phyloP scores from a whole-genome alignment of 2,888 invertebrate species.

The Diplazon laetatorius region DNA sequence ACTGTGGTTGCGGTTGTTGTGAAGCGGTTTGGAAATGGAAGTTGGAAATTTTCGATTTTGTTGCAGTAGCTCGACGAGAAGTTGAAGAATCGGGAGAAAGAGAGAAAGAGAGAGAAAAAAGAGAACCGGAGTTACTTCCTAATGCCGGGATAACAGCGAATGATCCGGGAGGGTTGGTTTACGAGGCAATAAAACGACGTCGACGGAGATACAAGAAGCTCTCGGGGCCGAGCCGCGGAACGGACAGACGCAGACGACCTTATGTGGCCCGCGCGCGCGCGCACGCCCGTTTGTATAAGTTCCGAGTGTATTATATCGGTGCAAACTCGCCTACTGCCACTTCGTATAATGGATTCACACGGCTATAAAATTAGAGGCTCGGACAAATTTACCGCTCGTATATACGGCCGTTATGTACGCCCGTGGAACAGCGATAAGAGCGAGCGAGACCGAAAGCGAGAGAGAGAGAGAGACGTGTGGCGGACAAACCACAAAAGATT shows the following conservation, averaged over 20 bases:
- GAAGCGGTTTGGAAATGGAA: no score
- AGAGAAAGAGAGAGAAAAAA: no score
- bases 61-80: slow-evolving; percentile 23
- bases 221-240: slow-evolving; percentile 23
- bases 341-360: slow-evolving; percentile 80
- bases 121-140: slow-evolving; percentile 76
- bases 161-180: slow-evolving; percentile 74
- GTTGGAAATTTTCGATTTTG: slow-evolving; percentile 10
- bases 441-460: slow-evolving; percentile 39
- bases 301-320: slow-evolving; percentile 63
- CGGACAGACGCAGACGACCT: slow-evolving; percentile 55
- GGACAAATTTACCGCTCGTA: slow-evolving; percentile 78
- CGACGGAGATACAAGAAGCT: slow-evolving; percentile 71
- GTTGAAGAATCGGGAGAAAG: no score
- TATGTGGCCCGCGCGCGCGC: slow-evolving; percentile 61
- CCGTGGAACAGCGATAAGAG: slow-evolving; percentile 31
- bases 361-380: slow-evolving; percentile 81
- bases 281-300: slow-evolving; percentile 55
- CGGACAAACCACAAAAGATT: slow-evolving; percentile 60
- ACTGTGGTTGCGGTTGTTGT: no score
- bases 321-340: slow-evolving; percentile 75
- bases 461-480: slow-evolving; percentile 45
- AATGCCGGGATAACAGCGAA: slow-evolving; percentile 71
- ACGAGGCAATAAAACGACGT: slow-evolving; percentile 81
- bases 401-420: slow-evolving; percentile 59